A percentile compares a stretch with the other conserved stretches of the same genome.
Conservation (phyloP, 2,113 vertebrate species). For the Eudyptes chrysolophus region DNA sequence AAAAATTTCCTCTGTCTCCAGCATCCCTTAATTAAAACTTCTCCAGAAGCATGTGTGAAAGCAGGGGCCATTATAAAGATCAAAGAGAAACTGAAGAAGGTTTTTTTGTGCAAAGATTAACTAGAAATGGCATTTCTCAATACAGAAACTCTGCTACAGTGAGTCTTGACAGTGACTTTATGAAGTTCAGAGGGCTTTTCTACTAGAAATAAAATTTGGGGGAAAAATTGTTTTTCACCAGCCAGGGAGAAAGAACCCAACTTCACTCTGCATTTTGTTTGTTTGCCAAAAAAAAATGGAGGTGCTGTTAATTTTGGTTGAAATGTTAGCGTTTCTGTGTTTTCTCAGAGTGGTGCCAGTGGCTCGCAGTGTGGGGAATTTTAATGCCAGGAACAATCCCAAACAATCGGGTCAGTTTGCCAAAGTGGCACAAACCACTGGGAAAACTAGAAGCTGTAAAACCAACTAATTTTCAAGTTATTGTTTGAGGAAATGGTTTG, state of each 20-base stretch:
- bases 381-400: neutral
- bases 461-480: slow-evolving; percentile 14
- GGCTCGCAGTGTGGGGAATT: neutral
- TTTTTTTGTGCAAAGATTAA: neutral
- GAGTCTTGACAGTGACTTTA: neutral
- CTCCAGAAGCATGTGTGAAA: neutral
- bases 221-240: neutral
- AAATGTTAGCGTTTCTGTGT: neutral
- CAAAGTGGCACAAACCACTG: neutral
- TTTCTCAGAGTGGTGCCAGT: neutral
- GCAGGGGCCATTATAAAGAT: neutral
- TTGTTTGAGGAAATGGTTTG: slow-evolving; percentile 26
- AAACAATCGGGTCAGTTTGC: neutral
- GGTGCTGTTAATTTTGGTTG: neutral
- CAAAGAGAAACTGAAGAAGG: neutral
- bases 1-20: neutral
- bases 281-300: neutral
- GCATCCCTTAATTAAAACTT: neutral
- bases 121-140: neutral
- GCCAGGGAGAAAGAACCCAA: neutral
- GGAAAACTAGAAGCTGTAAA: slow-evolving; percentile 17
- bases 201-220: neutral
- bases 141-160: neutral
- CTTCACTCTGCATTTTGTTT: neutral
- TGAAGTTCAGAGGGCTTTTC: neutral